These are phyloP conservation scores for Tanypteryx hageni DNA, from an alignment of 2,888 invertebrate genomes.

Conservation along the genomic window DNA sequence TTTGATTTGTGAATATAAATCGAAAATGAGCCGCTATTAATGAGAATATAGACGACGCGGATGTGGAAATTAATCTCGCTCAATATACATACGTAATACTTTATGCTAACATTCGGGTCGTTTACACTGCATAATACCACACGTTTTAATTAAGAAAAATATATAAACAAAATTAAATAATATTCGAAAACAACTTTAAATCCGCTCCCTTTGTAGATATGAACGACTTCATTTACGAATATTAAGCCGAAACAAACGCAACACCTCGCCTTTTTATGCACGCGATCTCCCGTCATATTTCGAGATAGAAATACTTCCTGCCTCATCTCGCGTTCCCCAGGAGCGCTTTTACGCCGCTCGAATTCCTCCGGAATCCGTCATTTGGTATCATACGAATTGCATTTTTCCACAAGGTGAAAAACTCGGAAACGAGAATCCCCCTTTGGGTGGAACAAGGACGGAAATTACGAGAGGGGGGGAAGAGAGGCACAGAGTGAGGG, in stretches of 20 bases:
- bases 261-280: too few relatives aligned
- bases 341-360: neutral
- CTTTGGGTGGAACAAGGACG: neutral
- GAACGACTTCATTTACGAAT: neutral
- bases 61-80: too few relatives aligned
- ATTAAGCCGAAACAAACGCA: neutral
- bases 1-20: too few relatives aligned
- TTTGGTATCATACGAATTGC: neutral
- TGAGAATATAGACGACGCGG: too few relatives aligned
- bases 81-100: too few relatives aligned
- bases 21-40: too few relatives aligned
- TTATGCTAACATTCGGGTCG: too few relatives aligned
- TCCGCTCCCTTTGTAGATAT: neutral
- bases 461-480: neutral
- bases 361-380: neutral
- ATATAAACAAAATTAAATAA: too few relatives aligned
- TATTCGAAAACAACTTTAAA: neutral
- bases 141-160: too few relatives aligned
- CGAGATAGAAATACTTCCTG: neutral
- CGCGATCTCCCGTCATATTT: neutral
- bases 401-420: neutral
- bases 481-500: neutral
- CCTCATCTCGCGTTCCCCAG: neutral
- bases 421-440: neutral
- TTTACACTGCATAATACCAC: too few relatives aligned